Conservation (phyloP, 2,797 vertebrate species). For the Gymnoscopelus braueri region DNA sequence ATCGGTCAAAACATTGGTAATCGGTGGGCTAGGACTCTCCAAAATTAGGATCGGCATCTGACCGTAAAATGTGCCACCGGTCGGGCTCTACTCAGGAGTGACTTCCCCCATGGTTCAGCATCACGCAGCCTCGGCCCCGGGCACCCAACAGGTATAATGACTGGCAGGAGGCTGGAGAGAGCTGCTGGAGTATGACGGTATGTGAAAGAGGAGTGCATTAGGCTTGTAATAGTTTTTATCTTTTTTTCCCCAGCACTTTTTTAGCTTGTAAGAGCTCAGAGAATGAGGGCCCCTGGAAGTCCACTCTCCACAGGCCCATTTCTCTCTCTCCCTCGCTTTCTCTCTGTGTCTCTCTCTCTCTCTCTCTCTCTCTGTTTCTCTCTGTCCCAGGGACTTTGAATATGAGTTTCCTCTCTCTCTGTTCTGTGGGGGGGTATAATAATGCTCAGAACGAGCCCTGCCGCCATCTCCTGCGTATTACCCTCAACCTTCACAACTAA, state of each 20-base stretch:
- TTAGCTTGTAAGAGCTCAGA: conserved; percentile 40
- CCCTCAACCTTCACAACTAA: conserved; percentile 59
- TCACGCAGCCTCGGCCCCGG: conserved; percentile 1
- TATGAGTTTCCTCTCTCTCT: conserved; percentile 19
- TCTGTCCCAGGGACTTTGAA: conserved; percentile 1
- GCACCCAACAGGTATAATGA: conserved; percentile 35
- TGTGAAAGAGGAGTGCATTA: conserved; percentile 10
- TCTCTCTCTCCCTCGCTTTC: conserved; percentile 30
- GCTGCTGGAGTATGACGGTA: conserved; percentile 15
- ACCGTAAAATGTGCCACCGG: no score
- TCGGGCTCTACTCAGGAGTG: neutral
- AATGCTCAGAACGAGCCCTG: conserved; percentile 29
- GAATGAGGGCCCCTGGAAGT: conserved; percentile 46
- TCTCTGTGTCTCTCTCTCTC: conserved; percentile 35
- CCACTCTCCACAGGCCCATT: conserved; percentile 37
- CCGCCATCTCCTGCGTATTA: conserved; percentile 42
- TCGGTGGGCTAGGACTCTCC: no score
- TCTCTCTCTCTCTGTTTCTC: conserved; percentile 33
- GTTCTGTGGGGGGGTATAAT: conserved; percentile 49
- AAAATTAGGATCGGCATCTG: no score
- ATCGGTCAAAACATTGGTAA: no score
- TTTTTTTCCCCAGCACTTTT: conserved; percentile 16
- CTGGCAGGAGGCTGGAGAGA: conserved; percentile 16
- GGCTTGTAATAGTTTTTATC: conserved; percentile 34
- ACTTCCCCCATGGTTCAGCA: conserved; percentile 26